Evolutionary conservation across 2,113 vertebrate species (phyloP).

Genomic region (Pycnonotus jocosus): DNA sequence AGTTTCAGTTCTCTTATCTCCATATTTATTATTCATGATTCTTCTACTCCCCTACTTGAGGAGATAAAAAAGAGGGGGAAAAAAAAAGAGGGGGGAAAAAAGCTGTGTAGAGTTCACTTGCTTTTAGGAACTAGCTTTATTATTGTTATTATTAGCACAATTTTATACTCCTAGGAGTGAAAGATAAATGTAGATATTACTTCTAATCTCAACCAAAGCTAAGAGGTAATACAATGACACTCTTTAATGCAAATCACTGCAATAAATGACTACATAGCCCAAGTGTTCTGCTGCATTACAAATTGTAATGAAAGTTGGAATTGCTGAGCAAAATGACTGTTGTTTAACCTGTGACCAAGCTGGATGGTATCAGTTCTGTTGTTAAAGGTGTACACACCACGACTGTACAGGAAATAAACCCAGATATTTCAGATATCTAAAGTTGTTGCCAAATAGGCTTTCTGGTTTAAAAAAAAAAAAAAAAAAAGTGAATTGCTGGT

Average conservation of each 20-base stretch:
- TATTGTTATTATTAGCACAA: slow-evolving; percentile 60
- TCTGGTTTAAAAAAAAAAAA: background rate
- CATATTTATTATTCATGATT: slow-evolving; percentile 82
- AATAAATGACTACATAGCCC: slow-evolving; percentile 63
- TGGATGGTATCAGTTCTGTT: slow-evolving; percentile 4
- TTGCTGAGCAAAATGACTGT: slow-evolving; percentile 47
- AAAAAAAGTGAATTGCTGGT: background rate
- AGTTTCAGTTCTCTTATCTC: slow-evolving; percentile 81
- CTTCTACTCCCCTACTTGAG: slow-evolving; percentile 61
- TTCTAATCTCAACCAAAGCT: slow-evolving; percentile 55
- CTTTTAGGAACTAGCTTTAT: slow-evolving; percentile 66
- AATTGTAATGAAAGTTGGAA: slow-evolving; percentile 47
- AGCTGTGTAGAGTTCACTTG: slow-evolving; percentile 35
- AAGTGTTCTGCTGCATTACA: slow-evolving; percentile 46
- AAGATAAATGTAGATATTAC: slow-evolving; percentile 60
- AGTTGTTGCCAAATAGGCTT: background rate
- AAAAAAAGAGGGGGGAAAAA: background rate
- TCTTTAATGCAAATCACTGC: slow-evolving; percentile 58
- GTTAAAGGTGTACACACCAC: slow-evolving; percentile 13
- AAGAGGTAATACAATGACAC: slow-evolving; percentile 61
- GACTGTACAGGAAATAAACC: background rate
- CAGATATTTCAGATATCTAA: background rate
- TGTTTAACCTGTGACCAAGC: slow-evolving; percentile 25
- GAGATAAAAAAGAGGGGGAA: background rate
- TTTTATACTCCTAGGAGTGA: slow-evolving; percentile 56